Evolutionary conservation across 2,113 vertebrate genomes (phyloP).

Genomic region (Rhinoderma darwinii): DNA sequence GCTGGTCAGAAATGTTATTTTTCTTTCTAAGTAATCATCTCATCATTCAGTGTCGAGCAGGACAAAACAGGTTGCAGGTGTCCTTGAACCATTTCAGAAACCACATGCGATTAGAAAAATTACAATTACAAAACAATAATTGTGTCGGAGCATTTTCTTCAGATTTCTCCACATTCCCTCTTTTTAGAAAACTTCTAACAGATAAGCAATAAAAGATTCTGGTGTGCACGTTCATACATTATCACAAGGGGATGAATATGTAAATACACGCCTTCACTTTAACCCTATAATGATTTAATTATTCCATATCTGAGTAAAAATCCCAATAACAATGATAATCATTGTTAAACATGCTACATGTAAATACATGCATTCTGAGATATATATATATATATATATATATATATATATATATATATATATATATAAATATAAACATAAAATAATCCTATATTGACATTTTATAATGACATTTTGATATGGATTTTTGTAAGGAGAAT

Average conservation of each 20-base stretch:
- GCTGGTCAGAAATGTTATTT: background rate
- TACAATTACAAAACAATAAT: background rate
- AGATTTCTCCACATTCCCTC: background rate
- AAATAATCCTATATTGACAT: too few relatives aligned
- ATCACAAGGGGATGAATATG: background rate
- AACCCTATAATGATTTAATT: background rate
- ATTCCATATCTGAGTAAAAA: background rate
- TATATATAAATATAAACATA: too few relatives aligned
- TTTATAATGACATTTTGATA: too few relatives aligned
- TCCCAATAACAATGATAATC: background rate
- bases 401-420: too few relatives aligned
- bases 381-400: too few relatives aligned
- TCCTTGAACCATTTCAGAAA: background rate
- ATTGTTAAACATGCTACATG: too few relatives aligned
- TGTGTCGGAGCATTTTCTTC: background rate
- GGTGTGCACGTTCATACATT: background rate
- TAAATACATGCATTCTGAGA: too few relatives aligned
- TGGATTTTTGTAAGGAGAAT: too few relatives aligned
- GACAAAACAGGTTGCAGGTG: background rate
- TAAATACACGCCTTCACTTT: background rate
- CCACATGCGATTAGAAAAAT: background rate
- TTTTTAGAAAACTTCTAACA: background rate
- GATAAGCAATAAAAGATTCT: background rate
- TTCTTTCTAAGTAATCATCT: background rate
- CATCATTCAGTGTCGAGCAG: background rate